Evolutionary conservation across 2,113 vertebrate species (phyloP), one percentile per base, ranked within the genome.

Genomic region (Eleginops maclovinus): DNA sequence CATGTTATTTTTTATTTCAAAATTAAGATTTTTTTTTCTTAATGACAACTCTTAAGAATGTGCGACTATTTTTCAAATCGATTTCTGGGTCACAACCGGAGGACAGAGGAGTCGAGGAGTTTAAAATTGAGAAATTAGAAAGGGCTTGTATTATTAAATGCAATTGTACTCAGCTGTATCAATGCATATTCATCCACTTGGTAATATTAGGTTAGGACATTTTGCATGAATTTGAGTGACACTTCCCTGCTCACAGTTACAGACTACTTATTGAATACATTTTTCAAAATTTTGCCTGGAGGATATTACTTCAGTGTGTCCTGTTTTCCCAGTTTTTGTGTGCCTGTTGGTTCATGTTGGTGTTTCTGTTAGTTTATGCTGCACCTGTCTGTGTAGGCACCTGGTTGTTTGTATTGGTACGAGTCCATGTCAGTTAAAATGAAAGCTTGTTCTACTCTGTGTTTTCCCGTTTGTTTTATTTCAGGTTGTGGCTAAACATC

Each of bases 281-380:
- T 12, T n/a, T 21, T n/a, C 0, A 26, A 15, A 10, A 36, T 24
- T 69, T n/a, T 70, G 15, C 14, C 7, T 19, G 10, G 21, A 43
- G 11, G 10, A 66, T 65, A 36, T 71, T 17, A 12, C 7, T 26
- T 28, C 4, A 31, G 17, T n/a, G 14, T 40, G 12, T 47, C 16
- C 31, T 71, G 61, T 72, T 55, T 74, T 70, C 2, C 46, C 41
- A 49, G 58, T 79, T 64, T 72, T 49, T 43, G 3, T 55, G 14
- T 36, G 58, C 21, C 36, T 67, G 56, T 76, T 54, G 24, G 19
- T 46, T 56, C 69, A 73, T 49, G 36, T 55, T 72, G 40, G 4
- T 47, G 50, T 56, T 19, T 63, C 6, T 54, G 12, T 44, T 43
- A 50, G 26, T 47, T 15, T n/a, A 43, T 46, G 8, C 40, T 26